Conservation (phyloP, 64 coral and sea anemone genomes). For the Anthopleura sola region DNA sequence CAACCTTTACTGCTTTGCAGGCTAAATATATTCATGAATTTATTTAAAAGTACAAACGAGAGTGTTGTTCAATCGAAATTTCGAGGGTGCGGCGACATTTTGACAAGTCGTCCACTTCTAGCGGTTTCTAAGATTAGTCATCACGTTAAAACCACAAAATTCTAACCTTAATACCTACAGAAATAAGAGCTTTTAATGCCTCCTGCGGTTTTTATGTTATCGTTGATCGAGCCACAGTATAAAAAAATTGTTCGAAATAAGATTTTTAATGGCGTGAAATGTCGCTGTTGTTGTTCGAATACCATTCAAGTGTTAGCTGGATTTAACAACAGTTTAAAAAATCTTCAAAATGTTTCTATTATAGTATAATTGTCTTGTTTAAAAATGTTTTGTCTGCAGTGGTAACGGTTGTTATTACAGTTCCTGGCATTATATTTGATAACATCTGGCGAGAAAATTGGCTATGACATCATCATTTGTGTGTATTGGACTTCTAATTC, state of each 20-base stretch:
- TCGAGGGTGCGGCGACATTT: neutral
- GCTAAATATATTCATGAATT: neutral
- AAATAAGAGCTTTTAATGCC: neutral
- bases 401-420: too few species aligned
- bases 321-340: too few species aligned
- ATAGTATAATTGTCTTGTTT: too few species aligned
- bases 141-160: neutral
- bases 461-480: too few species aligned
- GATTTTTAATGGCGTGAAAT: neutral
- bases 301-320: neutral
- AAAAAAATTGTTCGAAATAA: neutral
- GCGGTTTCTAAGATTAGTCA: constrained; percentile 11
- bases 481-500: neutral
- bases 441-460: too few species aligned
- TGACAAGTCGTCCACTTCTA: constrained; percentile 12
- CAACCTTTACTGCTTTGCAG: neutral
- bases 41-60: constrained; percentile 1
- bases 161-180: neutral
- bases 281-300: neutral
- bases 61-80: neutral
- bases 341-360: too few species aligned
- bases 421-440: too few species aligned
- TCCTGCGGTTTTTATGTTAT: neutral
- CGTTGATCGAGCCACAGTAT: neutral
- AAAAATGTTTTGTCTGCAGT: too few species aligned